phyloP scores from a whole-genome alignment of 2,113 vertebrate genomes.

The Colossoma macropomum region DNA sequence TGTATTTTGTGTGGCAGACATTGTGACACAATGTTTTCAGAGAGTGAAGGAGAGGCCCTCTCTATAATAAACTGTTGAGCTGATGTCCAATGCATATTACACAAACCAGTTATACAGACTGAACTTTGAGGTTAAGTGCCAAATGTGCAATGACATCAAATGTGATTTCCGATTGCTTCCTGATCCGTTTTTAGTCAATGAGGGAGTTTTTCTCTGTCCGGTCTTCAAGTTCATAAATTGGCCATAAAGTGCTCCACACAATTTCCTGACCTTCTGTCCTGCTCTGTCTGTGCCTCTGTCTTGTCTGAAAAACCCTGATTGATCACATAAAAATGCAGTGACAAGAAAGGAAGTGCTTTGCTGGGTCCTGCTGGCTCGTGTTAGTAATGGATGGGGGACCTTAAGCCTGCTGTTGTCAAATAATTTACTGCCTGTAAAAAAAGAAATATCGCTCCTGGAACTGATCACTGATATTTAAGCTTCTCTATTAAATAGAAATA shows the following conservation, averaged over 20 bases:
- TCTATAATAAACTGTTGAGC: too few relatives aligned
- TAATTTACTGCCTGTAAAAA: background rate
- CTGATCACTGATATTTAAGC: background rate
- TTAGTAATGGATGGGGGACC: background rate
- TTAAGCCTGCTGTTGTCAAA: slow-evolving; percentile 11
- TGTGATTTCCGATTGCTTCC: background rate
- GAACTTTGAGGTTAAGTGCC: background rate
- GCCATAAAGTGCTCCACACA: background rate
- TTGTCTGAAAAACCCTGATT: slow-evolving; percentile 30
- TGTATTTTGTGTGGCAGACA: too few relatives aligned
- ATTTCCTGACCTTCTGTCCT: background rate
- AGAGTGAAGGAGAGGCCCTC: too few relatives aligned
- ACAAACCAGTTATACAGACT: too few relatives aligned
- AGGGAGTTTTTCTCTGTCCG: background rate
- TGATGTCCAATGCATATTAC: too few relatives aligned
- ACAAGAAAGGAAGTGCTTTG: slow-evolving; percentile 39
- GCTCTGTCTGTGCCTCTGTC: background rate
- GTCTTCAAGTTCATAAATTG: background rate
- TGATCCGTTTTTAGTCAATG: background rate
- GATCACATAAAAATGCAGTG: slow-evolving; percentile 55
- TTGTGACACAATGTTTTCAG: too few relatives aligned
- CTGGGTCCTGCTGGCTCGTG: slow-evolving; percentile 40
- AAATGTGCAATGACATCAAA: background rate
- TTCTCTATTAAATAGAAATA: background rate
- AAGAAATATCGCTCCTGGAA: background rate